Evolutionary conservation across 53 echinoderm and acorn worm species (phyloP).

Genomic region (Patiria pectinifera): DNA sequence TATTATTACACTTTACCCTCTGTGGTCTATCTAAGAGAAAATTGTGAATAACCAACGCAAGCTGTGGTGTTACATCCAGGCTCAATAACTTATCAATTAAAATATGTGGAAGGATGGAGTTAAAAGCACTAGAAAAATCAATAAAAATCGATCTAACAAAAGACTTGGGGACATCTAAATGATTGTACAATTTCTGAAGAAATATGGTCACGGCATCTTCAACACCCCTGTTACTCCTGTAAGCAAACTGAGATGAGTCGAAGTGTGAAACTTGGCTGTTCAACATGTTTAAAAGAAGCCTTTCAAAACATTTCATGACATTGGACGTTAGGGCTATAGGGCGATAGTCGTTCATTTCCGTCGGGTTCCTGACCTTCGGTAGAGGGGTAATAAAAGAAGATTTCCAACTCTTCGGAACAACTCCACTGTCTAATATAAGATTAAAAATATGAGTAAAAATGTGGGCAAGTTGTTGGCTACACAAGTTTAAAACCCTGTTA

Average conservation of each 20-base stretch:
- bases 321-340: slow-evolving; percentile 53
- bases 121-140: background rate
- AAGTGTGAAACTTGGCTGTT: background rate
- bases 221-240: slow-evolving; percentile 35
- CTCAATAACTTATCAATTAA: background rate
- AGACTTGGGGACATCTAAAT: slow-evolving; percentile 19
- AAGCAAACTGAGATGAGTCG: slow-evolving; percentile 54
- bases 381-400: slow-evolving; percentile 29
- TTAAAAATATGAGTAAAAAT: too few relatives aligned
- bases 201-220: slow-evolving; percentile 45
- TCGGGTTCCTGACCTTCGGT: slow-evolving; percentile 4
- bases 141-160: slow-evolving; percentile 18
- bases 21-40: slow-evolving; percentile 12
- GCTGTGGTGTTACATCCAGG: background rate
- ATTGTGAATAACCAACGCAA: background rate
- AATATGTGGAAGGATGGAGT: background rate
- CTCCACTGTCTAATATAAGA: too few relatives aligned
- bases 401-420: background rate
- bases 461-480: too few relatives aligned
- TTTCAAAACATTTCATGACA: slow-evolving; percentile 47
- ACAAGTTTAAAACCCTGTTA: too few relatives aligned
- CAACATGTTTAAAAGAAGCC: background rate
- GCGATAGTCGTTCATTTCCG: slow-evolving; percentile 21
- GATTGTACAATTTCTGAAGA: slow-evolving; percentile 39
- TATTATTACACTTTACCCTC: background rate